Evolutionary conservation across 2,888 invertebrate species (phyloP), one percentile per base, ranked within the genome.

Genomic region (Polia nebulosa): DNA sequence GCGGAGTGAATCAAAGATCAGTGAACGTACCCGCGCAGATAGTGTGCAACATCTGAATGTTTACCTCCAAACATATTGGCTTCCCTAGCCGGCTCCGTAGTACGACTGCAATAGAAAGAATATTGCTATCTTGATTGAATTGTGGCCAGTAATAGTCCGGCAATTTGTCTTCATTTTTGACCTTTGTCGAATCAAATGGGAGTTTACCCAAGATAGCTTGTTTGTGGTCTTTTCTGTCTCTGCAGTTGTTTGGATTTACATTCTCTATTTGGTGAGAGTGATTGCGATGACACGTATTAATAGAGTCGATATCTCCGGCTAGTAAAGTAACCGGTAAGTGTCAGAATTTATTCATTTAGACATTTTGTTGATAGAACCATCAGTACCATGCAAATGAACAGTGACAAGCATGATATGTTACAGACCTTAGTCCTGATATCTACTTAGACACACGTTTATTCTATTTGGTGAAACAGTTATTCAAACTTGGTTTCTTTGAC

Each of bases 121-220:
- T 53, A 69, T 76, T 53, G 49, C 52, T 61, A 59, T 81, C 82
- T 81, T 61, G 67, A 81, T 84, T 81, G 61, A 74, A 82, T 84
- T 72, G 71, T 69, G 59, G 49, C 20, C 61, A 39, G 65, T 78
- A 72, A 65, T 74, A 75, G 67, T 29, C 20, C 25, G 25, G 29
- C 58, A 49, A 75, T 79, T 81, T 68, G 72, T 84, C 82, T 84
- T 75, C 55, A 84, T 84, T 81, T 81, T 64, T 60, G 57, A 56
- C 62, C 79, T 71, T 64, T 57, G 22, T 47, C 62, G 59, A 68
- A 74, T 62, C 53, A 45, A 78, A 83, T 55, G 57, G 44, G 60
- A 70, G 57, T 61, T 71, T 78, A 61, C 63, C 72, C 29, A 32
- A 49, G 56, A 77, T 49, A 57, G 47, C 36, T 56, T 47, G 55